Conservation (phyloP, 2,888 invertebrate species). For the Elysia crispata region DNA sequence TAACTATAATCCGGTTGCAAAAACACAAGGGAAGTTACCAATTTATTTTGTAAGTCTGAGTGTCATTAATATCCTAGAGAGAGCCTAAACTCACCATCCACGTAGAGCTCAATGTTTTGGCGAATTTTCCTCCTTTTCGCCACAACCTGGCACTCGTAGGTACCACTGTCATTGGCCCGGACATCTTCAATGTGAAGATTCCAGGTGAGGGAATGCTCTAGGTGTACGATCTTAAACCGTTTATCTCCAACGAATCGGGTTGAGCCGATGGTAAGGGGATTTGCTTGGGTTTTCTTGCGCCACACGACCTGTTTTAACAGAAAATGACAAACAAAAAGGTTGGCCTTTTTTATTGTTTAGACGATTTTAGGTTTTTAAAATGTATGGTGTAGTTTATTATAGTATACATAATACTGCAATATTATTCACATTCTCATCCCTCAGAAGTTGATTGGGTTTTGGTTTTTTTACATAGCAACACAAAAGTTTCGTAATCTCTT, state of each 20-base stretch:
- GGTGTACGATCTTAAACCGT: constrained; percentile 57
- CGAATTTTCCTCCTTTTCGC: constrained; percentile 58
- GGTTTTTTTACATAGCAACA: too few relatives aligned
- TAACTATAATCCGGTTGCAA: too few relatives aligned
- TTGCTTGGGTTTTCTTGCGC: constrained; percentile 57
- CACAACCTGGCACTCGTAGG: constrained; percentile 63
- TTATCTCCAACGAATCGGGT: constrained; percentile 59
- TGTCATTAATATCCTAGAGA: too few relatives aligned
- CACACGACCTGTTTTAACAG: constrained; percentile 59
- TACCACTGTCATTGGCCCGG: constrained; percentile 58
- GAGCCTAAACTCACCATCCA: constrained; percentile 56
- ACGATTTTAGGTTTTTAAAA: too few relatives aligned
- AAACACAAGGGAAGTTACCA: too few relatives aligned
- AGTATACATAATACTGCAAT: too few relatives aligned
- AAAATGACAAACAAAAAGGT: not conserved
- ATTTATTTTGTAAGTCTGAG: too few relatives aligned
- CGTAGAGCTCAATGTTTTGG: constrained; percentile 56
- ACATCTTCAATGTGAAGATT: constrained; percentile 63
- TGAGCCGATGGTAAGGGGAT: constrained; percentile 62
- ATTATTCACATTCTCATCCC: too few relatives aligned
- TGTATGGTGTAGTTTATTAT: too few relatives aligned
- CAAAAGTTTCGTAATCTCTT: too few relatives aligned
- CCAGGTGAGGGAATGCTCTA: constrained; percentile 59
- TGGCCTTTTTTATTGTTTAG: too few relatives aligned
- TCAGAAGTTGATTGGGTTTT: too few relatives aligned